Conservation (phyloP, 2,888 invertebrate genomes). For the Frankliniella fusca region DNA sequence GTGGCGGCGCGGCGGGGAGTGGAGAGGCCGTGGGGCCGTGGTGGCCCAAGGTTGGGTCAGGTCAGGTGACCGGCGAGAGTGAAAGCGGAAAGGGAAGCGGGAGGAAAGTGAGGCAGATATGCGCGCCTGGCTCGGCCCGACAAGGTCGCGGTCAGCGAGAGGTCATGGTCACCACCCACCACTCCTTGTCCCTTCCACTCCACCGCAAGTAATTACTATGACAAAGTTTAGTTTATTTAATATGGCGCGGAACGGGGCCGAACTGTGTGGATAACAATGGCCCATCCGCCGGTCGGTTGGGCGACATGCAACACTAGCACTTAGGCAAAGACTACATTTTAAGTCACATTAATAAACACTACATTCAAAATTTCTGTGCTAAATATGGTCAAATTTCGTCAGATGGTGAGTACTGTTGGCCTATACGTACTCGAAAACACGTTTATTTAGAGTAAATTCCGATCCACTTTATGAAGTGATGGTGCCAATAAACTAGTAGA, state of each 20-base stretch:
- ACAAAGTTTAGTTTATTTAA: no score
- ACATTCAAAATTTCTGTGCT: not conserved
- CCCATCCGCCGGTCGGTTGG: not conserved
- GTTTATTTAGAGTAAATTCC: not conserved
- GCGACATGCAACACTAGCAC: conserved; percentile 16
- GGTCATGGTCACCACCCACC: no score
- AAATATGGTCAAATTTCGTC: not conserved
- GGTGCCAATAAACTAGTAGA: no score
- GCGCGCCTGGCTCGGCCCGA: not conserved
- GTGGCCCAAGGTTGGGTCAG: not conserved
- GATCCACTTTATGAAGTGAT: no score
- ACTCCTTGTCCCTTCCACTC: no score
- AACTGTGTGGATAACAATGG: not conserved
- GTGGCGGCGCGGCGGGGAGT: not conserved
- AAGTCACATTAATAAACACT: not conserved
- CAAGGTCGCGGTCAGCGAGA: not conserved
- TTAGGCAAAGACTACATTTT: not conserved
- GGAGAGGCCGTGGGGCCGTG: not conserved
- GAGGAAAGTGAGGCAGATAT: not conserved
- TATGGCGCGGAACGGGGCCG: no score
- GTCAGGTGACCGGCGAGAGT: not conserved
- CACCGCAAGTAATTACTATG: no score
- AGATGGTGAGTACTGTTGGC: not conserved
- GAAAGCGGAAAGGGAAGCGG: not conserved
- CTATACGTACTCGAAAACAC: not conserved